Conservation (phyloP, 2,888 invertebrate species). For the Tipula lateralis region DNA sequence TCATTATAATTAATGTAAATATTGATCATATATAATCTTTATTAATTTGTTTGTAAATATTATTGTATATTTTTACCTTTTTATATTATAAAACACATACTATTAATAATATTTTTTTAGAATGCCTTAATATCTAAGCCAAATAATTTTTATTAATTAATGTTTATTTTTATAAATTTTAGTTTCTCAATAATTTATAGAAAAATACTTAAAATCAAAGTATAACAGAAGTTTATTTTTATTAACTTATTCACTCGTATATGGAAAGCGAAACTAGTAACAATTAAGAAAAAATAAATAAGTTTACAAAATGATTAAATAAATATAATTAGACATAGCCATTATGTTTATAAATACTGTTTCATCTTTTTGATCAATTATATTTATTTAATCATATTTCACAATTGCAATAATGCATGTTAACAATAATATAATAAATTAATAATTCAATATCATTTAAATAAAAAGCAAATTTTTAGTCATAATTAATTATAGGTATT, state of each 20-base stretch:
- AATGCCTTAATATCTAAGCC: neutral
- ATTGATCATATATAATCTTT: neutral
- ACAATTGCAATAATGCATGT: neutral
- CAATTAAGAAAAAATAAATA: neutral
- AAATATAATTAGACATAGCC: neutral
- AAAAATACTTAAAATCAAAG: neutral
- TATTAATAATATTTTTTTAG: neutral
- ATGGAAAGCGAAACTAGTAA: neutral
- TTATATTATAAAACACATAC: neutral
- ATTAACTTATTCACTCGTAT: neutral
- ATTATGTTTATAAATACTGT: neutral
- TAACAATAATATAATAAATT: neutral
- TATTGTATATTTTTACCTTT: neutral
- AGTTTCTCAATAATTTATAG: neutral
- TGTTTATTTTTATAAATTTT: neutral
- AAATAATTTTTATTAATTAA: neutral
- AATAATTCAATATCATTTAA: neutral
- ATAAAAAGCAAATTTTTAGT: neutral
- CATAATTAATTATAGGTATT: neutral
- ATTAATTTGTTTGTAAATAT: neutral
- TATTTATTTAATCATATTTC: neutral
- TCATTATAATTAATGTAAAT: neutral
- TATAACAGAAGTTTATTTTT: neutral
- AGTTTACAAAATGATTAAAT: neutral
- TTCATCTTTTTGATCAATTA: neutral